These are phyloP conservation scores for Synanthedon formicaeformis DNA, from an alignment of 2,888 invertebrate species.

Conservation along the genomic window DNA sequence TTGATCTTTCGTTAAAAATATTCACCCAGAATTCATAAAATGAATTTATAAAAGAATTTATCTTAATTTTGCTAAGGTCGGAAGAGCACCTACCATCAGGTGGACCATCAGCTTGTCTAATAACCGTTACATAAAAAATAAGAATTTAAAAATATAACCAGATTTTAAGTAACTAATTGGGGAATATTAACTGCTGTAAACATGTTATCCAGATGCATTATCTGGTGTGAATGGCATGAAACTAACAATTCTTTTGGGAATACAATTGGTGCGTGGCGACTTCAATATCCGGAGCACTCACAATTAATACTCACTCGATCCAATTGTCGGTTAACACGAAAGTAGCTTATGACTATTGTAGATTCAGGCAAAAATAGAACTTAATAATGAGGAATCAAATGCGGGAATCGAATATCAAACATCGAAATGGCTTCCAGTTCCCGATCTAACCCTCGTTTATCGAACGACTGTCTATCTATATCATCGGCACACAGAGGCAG, in stretches of 20 bases:
- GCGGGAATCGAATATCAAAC: slow-evolving; percentile 21
- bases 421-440: slow-evolving; percentile 19
- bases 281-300: slow-evolving; percentile 33
- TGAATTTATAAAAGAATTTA: too few species aligned
- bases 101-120: too few species aligned
- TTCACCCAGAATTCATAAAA: too few species aligned
- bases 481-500: slow-evolving; percentile 37
- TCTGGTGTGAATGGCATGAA: background rate
- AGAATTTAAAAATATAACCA: too few species aligned
- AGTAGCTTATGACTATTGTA: slow-evolving; percentile 16
- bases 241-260: slow-evolving; percentile 2
- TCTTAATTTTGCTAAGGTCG: too few species aligned
- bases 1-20: too few species aligned
- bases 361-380: slow-evolving; percentile 24
- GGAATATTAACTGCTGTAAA: too few species aligned
- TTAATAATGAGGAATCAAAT: slow-evolving; percentile 15
- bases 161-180: too few species aligned
- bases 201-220: background rate
- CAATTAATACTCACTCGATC: slow-evolving; percentile 46
- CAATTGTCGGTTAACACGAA: slow-evolving; percentile 24
- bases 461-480: slow-evolving; percentile 38
- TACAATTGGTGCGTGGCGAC: slow-evolving; percentile 21
- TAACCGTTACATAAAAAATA: too few species aligned
- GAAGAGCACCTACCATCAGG: too few species aligned
- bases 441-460: slow-evolving; percentile 46